A percentile compares a stretch with the other conserved stretches of the same genome.
phyloP scores from a whole-genome alignment of 2,113 vertebrate species.

The Albula goreensis region DNA sequence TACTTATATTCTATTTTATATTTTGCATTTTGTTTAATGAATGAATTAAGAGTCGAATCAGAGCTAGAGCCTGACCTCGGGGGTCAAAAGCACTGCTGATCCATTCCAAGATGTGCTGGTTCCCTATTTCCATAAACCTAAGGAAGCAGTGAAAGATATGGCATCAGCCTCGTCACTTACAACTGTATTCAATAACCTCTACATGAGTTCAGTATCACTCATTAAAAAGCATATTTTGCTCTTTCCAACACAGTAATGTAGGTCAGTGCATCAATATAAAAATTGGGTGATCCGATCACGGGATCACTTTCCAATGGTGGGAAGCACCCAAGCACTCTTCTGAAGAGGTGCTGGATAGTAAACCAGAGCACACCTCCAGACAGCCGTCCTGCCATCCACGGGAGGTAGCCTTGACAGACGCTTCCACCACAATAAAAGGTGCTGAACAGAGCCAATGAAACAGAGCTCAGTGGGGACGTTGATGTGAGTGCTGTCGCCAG shows the following conservation, averaged over 20 bases:
- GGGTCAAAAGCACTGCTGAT: not conserved
- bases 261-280: not conserved
- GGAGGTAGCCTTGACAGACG: constrained; percentile 46
- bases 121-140: not conserved
- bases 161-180: not conserved
- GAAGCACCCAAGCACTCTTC: not conserved
- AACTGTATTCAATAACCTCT: not conserved
- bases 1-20: not conserved
- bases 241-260: not conserved
- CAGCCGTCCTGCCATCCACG: constrained; percentile 63
- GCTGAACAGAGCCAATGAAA: constrained; percentile 54
- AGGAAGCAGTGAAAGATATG: not conserved
- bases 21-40: not conserved
- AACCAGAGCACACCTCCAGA: constrained; percentile 43
- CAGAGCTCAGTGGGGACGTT: constrained; percentile 20
- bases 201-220: not conserved
- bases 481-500: not conserved
- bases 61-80: not conserved
- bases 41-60: not conserved
- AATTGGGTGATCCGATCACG: not conserved
- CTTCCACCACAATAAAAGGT: constrained; percentile 43
- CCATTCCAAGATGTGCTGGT: not conserved
- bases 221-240: not conserved
- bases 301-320: not conserved
- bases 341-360: not conserved